Conservation (phyloP, 2,888 invertebrate genomes). For the Lasioglossum leucozonium region DNA sequence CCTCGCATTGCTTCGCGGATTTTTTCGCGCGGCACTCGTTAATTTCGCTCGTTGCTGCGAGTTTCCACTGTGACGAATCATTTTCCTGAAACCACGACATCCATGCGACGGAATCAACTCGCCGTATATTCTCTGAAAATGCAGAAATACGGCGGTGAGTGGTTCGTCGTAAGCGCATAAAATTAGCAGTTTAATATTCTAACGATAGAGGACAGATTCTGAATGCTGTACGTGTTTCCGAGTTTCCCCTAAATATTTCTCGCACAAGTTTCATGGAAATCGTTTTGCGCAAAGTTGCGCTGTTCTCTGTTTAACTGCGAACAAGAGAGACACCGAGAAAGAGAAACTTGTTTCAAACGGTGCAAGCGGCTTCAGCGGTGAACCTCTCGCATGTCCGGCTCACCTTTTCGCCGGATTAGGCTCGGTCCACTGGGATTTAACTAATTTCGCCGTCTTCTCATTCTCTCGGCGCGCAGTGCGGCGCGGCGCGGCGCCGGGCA, state of each 20-base stretch:
- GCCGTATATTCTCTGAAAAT: neutral
- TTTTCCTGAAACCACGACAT: neutral
- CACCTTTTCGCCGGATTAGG: neutral
- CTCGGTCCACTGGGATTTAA: constrained; percentile 19
- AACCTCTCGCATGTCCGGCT: neutral
- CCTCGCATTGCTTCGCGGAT: neutral
- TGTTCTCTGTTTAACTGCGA: neutral
- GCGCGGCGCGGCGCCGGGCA: constrained; percentile 8
- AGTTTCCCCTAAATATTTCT: neutral
- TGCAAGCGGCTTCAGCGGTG: constrained; percentile 2
- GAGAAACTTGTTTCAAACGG: neutral
- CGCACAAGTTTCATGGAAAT: neutral
- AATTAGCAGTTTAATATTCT: too few relatives aligned
- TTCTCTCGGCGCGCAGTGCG: neutral
- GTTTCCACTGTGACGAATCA: neutral
- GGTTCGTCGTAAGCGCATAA: too few relatives aligned
- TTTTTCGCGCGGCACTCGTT: neutral
- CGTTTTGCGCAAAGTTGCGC: neutral
- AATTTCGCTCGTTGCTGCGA: neutral
- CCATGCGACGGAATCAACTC: neutral
- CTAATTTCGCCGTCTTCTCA: constrained; percentile 35
- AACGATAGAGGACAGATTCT: neutral
- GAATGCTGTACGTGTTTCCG: neutral
- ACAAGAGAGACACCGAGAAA: neutral
- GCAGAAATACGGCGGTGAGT: neutral